Evolutionary conservation across 2,888 invertebrate genomes (phyloP), one percentile per base, ranked within the genome.

Genomic region (Plagiodera versicolora): DNA sequence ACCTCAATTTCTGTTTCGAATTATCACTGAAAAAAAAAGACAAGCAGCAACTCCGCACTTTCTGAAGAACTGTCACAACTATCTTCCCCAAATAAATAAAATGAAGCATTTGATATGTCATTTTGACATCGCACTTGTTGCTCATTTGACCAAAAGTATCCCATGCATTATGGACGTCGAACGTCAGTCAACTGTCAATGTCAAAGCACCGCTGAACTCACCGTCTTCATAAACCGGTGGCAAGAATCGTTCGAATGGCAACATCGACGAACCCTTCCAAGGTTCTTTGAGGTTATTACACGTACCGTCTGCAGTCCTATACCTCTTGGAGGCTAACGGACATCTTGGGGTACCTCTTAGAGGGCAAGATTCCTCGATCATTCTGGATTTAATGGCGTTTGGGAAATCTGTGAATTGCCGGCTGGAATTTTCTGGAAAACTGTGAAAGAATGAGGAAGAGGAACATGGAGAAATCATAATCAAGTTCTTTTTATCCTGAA

Each of bases 301-400:
- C 32, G 92, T 91, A 32, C 95, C 95, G 75, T 94, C 94, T 56
- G 91, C 87, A 0, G 92, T 92, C 55, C 95, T 87, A 80, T 92
- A 95, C 63, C 88, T 81, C 73, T 85, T 85, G 14, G 89, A 85
- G 20, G 89, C 89, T 6, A 87, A 84, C 55, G 89, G 86, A 74
- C 92, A 92, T 67, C 85, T 84, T 0, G 90, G 89, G 2, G 82
- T 79, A 10, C 87, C 88, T 48, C 85, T 82, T 1, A 87, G 82
- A 0, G 91, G 91, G 70, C 92, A 92, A 60, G 86, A 70, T 19
- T 73, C 72, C 19, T 66, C 61, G 5, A 70, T 60, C 16, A 71
- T 64, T 53, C 69, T 65, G 14, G 74, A 68, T 49, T 72, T 67
- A 55, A 73, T 50, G 1, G 59, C 50, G 18, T 66, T 60, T 2